Evolutionary conservation across 1,140 invertebrate genomes (phyloP), one percentile per base, ranked within the genome.

Genomic region (Catajapyx aquilonaris): DNA sequence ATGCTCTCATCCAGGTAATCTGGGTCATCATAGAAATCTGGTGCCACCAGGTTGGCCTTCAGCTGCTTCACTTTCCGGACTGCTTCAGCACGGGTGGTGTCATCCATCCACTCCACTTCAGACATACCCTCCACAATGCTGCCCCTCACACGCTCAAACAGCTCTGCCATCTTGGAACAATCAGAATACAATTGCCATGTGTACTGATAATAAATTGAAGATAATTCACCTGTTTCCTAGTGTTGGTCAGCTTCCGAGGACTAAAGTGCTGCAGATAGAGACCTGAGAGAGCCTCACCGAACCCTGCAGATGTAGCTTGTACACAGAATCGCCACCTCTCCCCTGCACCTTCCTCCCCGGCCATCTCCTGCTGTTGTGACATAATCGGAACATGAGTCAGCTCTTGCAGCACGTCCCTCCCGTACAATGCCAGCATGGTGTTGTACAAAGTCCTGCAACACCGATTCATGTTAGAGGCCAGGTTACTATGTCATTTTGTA

Each of bases 51-150:
- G 35, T 42, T 46, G 19, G 39, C 44, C 31, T 35, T 46, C 1
- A 46, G 21, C 4, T 41, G 36, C n/a, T 41, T 10, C 25, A 46
- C 43, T 36, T 46, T 46, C 10, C 36, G 28, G 10, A 44, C 32
- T 20, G 44, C 42, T 35, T 44, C 40, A 1, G 35, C 20, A 35
- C 35, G 37, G 10, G 22, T 5, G 19, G 13, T 47, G 11, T 58
- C 44, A 42, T 69, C 64, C 46, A 68, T 56, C 66, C 66, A 70
- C 9, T 52, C 48, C 15, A 64, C 58, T 35, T 56, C 47, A 20
- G 54, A 43, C 11, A 71, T 50, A 9, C 62, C 51, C 4, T 56
- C 48, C 34, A 61, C 54, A 41, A 71, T 61, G 3, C 66, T 54
- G 10, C 57, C 42, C 38, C 62, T 55, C 7, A 71, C 59, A 35